These are phyloP conservation scores for Botia kubotai DNA, from an alignment of 2,797 vertebrate genomes.

Conservation along the genomic window DNA sequence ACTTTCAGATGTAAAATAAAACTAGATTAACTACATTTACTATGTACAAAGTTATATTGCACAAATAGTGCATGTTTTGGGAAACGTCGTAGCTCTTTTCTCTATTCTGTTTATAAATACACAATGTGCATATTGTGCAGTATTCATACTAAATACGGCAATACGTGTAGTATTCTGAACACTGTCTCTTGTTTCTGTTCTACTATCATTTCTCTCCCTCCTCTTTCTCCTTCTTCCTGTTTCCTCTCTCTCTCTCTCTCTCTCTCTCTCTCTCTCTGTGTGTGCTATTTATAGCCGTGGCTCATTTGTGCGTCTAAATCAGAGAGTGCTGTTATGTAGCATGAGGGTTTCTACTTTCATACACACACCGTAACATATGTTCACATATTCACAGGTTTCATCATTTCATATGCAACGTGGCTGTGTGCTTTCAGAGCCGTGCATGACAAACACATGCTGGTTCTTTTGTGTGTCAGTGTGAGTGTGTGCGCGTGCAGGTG, in stretches of 20 bases:
- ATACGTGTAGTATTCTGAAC: not conserved
- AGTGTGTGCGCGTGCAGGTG: not conserved
- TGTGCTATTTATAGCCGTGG: slow-evolving; percentile 83
- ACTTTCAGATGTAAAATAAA: not conserved
- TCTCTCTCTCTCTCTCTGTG: slow-evolving; percentile 57
- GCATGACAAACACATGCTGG: slow-evolving; percentile 20
- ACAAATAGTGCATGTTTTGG: not conserved
- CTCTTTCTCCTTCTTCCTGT: slow-evolving; percentile 53
- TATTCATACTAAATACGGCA: not conserved
- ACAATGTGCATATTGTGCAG: not conserved
- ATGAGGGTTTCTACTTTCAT: slow-evolving; percentile 60
- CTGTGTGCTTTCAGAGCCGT: slow-evolving; percentile 2
- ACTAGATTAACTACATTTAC: no score
- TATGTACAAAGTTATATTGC: not conserved
- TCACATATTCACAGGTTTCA: not conserved
- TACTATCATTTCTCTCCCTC: slow-evolving; percentile 33
- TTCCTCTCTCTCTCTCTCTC: slow-evolving; percentile 51
- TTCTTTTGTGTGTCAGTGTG: not conserved
- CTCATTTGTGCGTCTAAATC: slow-evolving; percentile 82
- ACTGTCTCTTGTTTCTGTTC: slow-evolving; percentile 16
- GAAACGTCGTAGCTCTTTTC: not conserved
- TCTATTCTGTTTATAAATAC: not conserved
- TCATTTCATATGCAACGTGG: slow-evolving; percentile 5
- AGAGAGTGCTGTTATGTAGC: slow-evolving; percentile 76
- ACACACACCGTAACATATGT: slow-evolving; percentile 16